Base-by-base conservation (phyloP, 2,797 vertebrate genomes). In the Miichthys miiuy region DNA sequence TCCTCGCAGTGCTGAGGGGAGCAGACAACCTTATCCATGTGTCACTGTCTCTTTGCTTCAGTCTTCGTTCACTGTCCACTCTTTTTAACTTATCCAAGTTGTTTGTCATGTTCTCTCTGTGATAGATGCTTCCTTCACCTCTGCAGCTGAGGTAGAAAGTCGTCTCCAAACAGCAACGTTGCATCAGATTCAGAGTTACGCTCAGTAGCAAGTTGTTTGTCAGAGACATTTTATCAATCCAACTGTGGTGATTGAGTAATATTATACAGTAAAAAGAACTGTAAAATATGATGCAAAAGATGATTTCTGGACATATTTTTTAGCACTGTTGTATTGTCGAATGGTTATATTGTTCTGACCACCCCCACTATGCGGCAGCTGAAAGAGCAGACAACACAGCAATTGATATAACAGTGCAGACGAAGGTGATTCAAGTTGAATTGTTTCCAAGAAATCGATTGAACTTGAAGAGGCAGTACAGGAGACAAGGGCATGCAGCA, bases 391-490 rank as follows among this genome's bases (percentile, higher is more conserved):
- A 84, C 63, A 42, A 67, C 60, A 66, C 67, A 75, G 41, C 61
- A 56, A 68, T 10, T 62, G 48, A 72, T 75, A 55, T 66, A 72
- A 75, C 65, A 42, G 47, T 18, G 25, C 34, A 77, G 83, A 81
- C 20, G 6, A 54, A 77, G 61, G 52, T 6, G 23, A 72, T 58
- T 81, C 52, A 72, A 63, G 30, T 65, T 12, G 56, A 60, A 72
- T 13, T 65, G 55, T 68, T 71, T 21, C n/a, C 25, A 44, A 58
- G 23, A 83, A 91, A 87, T 90, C 87, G 68, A 87, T 87, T 68
- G 11, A 57, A 58, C 60, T 62, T 81, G 55, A 80, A 75, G 76
- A 70, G 46, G 61, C 20, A 68, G 70, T 23, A 18, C 69, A 62
- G 38, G 47, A 86, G 80, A 81, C 71, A 52, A 56, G 68, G 62